Percentiles rank a stretch among this genome's conserved stretches.
Conservation (phyloP, 2,797 vertebrate genomes). For the Holocentrus rufus region DNA sequence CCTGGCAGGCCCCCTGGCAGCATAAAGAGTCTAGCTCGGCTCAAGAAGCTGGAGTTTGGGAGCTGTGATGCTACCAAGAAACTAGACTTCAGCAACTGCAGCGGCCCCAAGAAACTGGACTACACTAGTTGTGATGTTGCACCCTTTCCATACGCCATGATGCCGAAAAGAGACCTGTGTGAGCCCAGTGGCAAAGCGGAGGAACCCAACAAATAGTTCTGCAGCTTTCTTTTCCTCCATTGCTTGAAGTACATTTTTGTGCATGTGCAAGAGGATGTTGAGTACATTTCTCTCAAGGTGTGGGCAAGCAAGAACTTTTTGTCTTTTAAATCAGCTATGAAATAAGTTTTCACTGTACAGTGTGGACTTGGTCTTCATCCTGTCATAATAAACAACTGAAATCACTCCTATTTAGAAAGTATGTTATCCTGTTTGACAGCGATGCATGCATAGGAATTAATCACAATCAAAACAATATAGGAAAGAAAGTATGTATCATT, state of each 20-base stretch:
- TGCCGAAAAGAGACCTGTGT: conserved; percentile 92
- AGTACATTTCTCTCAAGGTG: conserved; percentile 41
- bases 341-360: conserved; percentile 61
- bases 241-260: conserved; percentile 42
- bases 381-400: conserved; percentile 71
- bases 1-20: conserved; percentile 98
- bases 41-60: conserved; percentile 85
- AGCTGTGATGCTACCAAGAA: conserved; percentile 81
- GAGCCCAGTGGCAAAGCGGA: conserved; percentile 88
- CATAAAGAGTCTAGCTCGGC: conserved; percentile 96
- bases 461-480: conserved; percentile 64
- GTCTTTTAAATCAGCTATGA: conserved; percentile 49
- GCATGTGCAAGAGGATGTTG: conserved; percentile 59
- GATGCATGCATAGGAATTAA: conserved; percentile 77
- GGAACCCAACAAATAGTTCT: conserved; percentile 84
- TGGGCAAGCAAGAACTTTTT: conserved; percentile 49
- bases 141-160: conserved; percentile 90
- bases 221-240: conserved; percentile 1
- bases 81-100: conserved; percentile 75
- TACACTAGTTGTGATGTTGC: conserved; percentile 87
- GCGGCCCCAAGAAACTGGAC: conserved; percentile 80
- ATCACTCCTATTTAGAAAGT: conserved; percentile 59
- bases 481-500: conserved; percentile 63
- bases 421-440: conserved; percentile 70
- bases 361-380: conserved; percentile 56